Evolutionary conservation across 1,140 invertebrate genomes (phyloP).

Genomic region (Idris sp.): DNA sequence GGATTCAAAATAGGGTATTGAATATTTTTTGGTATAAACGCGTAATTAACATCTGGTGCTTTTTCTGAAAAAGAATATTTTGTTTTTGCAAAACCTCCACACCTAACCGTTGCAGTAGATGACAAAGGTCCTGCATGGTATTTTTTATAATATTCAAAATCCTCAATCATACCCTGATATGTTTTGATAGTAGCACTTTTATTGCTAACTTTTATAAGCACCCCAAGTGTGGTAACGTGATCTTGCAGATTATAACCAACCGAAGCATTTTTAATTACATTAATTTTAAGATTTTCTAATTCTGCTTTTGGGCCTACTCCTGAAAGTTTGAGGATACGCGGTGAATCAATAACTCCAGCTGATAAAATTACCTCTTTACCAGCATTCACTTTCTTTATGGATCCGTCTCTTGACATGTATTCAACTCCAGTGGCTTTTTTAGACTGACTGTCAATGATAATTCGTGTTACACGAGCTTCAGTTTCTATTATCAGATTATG

Average conservation of each 20-base stretch:
- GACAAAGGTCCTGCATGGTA: background rate
- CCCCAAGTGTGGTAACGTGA: background rate
- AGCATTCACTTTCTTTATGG: slow-evolving; percentile 71
- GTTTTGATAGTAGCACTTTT: background rate
- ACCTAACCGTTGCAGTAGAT: background rate
- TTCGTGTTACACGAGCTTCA: slow-evolving; percentile 83
- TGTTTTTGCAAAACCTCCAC: background rate
- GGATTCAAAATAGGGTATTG: no score
- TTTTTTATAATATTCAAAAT: background rate
- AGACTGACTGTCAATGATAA: slow-evolving; percentile 84
- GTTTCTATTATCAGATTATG: slow-evolving; percentile 85
- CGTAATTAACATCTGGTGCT: background rate
- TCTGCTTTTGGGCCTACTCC: slow-evolving; percentile 2
- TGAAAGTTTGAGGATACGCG: slow-evolving; percentile 2
- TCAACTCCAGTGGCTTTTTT: slow-evolving; percentile 85
- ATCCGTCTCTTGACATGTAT: slow-evolving; percentile 75
- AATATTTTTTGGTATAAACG: background rate
- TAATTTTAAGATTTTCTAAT: background rate
- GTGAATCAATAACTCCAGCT: background rate
- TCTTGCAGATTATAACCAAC: slow-evolving; percentile 5
- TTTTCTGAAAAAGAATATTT: background rate
- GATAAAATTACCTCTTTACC: slow-evolving; percentile 1
- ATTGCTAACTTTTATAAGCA: background rate
- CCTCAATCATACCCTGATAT: background rate
- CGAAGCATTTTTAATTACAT: background rate